phyloP scores from a whole-genome alignment of 1,140 invertebrate species.

The Chrysopa pallens region DNA sequence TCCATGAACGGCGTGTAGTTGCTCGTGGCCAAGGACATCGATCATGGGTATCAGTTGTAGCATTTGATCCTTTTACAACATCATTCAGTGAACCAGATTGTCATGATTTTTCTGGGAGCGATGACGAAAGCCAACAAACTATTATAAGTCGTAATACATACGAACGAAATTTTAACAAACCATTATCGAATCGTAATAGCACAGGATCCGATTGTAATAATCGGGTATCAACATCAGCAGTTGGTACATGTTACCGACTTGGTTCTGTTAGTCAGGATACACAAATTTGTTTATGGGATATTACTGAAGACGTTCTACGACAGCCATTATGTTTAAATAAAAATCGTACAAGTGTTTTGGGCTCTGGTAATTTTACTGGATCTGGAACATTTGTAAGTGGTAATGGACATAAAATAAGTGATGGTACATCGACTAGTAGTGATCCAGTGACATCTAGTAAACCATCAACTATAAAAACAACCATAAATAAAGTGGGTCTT shows the following conservation, averaged over 20 bases:
- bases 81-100: conserved; percentile 33
- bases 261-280: conserved; percentile 98
- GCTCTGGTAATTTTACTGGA: neutral
- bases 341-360: conserved; percentile 1
- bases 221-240: conserved; percentile 23
- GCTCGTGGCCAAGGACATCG: conserved; percentile 86
- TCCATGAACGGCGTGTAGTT: conserved; percentile 80
- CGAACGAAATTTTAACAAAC: conserved; percentile 10
- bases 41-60: conserved; percentile 94
- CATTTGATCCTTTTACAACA: conserved; percentile 86
- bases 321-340: conserved; percentile 33
- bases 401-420: neutral
- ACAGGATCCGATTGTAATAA: conserved; percentile 28
- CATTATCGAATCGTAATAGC: conserved; percentile 18
- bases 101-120: conserved; percentile 35
- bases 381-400: conserved; percentile 1
- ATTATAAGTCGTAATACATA: conserved; percentile 22
- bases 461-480: neutral
- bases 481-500: neutral
- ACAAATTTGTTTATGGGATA: conserved; percentile 94
- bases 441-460: neutral
- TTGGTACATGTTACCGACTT: conserved; percentile 60
- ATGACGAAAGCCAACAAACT: conserved; percentile 36
- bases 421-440: neutral
- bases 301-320: conserved; percentile 84